A percentile compares a stretch with the other conserved stretches of the same genome.
Evolutionary conservation across 1,140 invertebrate genomes (phyloP).

Genomic region (Penaeus japonicus): DNA sequence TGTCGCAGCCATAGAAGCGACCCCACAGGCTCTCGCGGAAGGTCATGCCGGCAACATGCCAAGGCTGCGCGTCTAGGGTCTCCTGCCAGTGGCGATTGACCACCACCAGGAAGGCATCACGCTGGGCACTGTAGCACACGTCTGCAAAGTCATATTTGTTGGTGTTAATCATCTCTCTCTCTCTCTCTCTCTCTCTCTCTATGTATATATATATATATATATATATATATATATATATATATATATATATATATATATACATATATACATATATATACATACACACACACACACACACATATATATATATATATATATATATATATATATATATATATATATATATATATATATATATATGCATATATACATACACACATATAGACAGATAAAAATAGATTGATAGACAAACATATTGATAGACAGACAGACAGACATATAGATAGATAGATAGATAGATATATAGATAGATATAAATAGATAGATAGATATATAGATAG

Average conservation of each 20-base stretch:
- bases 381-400: background rate
- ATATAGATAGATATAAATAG: too few species aligned
- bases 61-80: slow-evolving; percentile 49
- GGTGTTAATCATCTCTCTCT: background rate
- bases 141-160: slow-evolving; percentile 44
- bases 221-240: background rate
- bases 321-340: background rate
- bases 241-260: background rate
- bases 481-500: too few species aligned
- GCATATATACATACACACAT: background rate
- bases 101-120: slow-evolving; percentile 58
- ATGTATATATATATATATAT: background rate
- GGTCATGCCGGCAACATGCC: slow-evolving; percentile 59
- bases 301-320: background rate
- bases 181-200: too few species aligned
- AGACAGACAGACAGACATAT: too few species aligned
- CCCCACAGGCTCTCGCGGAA: slow-evolving; percentile 59
- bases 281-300: background rate
- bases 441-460: too few species aligned
- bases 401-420: too few species aligned
- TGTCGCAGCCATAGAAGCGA: slow-evolving; percentile 61
- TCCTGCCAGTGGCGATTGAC: slow-evolving; percentile 59
- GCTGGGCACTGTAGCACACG: slow-evolving; percentile 61
- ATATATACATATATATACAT: background rate
- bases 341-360: background rate